A percentile compares a stretch with the other conserved stretches of the same genome.
phyloP scores from a whole-genome alignment of 2,888 invertebrate species.

The Drosophila anceps region DNA sequence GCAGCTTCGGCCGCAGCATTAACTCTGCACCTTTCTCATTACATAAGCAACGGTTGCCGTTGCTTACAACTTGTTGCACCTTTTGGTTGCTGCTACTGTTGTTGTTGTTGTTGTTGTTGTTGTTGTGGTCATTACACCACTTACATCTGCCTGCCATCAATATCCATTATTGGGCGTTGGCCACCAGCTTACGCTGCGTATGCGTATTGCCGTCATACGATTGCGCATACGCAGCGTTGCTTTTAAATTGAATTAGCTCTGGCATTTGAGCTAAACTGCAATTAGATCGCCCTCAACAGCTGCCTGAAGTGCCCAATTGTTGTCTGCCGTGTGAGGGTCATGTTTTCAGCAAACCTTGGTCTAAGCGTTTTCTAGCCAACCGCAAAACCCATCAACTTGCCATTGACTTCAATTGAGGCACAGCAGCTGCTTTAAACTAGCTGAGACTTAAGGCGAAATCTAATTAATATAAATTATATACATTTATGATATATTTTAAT shows the following conservation, averaged over 20 bases:
- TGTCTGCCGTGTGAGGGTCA: not conserved
- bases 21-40: conserved; percentile 61
- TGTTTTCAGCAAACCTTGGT: not conserved
- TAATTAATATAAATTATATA: not conserved
- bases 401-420: not conserved
- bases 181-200: conserved; percentile 27
- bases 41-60: conserved; percentile 37
- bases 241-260: not conserved
- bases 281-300: not conserved
- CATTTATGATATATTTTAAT: no score
- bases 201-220: conserved; percentile 15
- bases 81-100: conserved; percentile 11
- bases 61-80: conserved; percentile 42
- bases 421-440: not conserved
- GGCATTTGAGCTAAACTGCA: not conserved
- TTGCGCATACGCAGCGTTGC: conserved; percentile 20
- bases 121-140: conserved; percentile 13
- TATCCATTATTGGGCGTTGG: conserved; percentile 3
- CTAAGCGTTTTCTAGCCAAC: not conserved
- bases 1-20: conserved; percentile 31
- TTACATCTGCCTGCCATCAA: conserved; percentile 17
- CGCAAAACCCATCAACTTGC: not conserved
- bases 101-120: conserved; percentile 9
- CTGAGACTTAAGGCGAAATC: not conserved
- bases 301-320: not conserved